phyloP scores from a whole-genome alignment of 2,797 vertebrate species.

The Rhynchotus rufescens region DNA sequence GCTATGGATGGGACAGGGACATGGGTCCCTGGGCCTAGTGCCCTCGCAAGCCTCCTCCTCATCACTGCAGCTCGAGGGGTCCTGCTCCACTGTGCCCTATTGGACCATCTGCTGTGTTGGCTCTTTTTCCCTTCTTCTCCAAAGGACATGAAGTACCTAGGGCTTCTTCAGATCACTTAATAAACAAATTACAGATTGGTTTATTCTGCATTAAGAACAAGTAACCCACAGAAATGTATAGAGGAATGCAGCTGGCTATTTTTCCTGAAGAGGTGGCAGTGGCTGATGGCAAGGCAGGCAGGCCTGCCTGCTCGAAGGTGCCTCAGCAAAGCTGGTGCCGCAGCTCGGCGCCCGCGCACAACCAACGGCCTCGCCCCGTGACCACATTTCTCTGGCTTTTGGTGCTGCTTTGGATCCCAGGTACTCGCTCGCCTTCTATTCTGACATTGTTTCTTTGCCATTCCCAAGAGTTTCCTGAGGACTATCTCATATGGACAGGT shows the following conservation, averaged over 20 bases:
- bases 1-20: not conserved
- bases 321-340: not conserved
- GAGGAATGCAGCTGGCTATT: not conserved
- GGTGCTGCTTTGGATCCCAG: not conserved
- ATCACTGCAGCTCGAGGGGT: rapidly evolving
- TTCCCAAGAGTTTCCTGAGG: not conserved
- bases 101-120: rapidly evolving
- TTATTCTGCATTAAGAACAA: not conserved
- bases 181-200: not conserved
- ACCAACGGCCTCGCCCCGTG: not conserved
- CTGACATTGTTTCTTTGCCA: not conserved
- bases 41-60: not conserved
- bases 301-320: not conserved
- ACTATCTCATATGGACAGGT: not conserved
- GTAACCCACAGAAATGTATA: not conserved
- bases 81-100: not conserved
- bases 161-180: not conserved
- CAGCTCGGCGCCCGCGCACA: not conserved
- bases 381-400: not conserved
- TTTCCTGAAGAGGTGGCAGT: not conserved
- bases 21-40: not conserved
- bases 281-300: not conserved
- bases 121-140: not conserved
- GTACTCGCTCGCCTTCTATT: not conserved
- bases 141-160: not conserved